Evolutionary conservation across 2,113 vertebrate genomes (phyloP).

Genomic region (Pseudorhombus dupliciocellatus): DNA sequence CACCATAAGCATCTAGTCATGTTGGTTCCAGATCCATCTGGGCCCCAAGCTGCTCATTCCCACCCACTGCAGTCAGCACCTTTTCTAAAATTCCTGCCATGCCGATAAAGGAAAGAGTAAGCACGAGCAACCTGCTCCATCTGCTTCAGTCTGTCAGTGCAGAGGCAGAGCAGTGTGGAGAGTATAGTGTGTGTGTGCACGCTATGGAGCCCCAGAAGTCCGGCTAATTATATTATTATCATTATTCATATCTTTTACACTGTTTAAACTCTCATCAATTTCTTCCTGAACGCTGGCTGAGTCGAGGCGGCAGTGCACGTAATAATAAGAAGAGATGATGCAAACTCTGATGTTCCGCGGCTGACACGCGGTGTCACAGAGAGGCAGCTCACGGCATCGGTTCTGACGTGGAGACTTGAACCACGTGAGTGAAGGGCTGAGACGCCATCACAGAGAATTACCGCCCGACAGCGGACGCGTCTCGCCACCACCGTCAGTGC

Average conservation of each 20-base stretch:
- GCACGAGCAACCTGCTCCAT: background rate
- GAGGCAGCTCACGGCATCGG: background rate
- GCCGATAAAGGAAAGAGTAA: background rate
- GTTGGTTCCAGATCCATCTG: background rate
- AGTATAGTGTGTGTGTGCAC: too few species aligned
- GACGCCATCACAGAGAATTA: background rate
- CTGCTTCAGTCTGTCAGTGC: background rate
- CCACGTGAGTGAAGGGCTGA: too few species aligned
- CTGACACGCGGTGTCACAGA: too few species aligned
- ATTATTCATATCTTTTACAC: too few species aligned
- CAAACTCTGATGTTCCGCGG: too few species aligned
- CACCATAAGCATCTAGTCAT: background rate
- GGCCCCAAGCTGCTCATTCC: conserved; percentile 3
- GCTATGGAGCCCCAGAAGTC: too few species aligned
- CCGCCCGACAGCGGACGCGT: background rate
- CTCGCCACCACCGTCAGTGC: background rate
- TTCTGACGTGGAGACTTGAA: background rate
- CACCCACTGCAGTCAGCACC: background rate
- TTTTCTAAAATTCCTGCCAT: conserved; percentile 7
- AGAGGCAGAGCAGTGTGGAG: background rate
- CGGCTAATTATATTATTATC: too few species aligned
- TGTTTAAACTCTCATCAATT: too few species aligned
- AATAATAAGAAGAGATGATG: too few species aligned
- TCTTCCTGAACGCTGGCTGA: background rate
- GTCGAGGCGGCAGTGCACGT: background rate